Evolutionary conservation across 2,888 invertebrate species (phyloP).

Genomic region (Eupithecia dodoneata): DNA sequence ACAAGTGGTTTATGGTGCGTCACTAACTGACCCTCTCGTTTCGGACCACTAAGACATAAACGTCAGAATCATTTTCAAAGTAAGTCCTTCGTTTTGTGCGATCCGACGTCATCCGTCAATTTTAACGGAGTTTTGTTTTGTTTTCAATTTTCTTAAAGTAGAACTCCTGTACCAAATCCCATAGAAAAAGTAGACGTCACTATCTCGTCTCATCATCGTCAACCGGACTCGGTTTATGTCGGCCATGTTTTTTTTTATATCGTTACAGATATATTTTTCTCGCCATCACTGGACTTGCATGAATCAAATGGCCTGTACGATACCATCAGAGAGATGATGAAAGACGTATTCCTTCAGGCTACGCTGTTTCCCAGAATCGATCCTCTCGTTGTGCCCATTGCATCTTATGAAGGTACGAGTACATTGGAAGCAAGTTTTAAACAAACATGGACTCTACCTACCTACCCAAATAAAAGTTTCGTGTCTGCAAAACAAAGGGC

Average conservation of each 20-base stretch:
- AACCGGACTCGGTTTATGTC: not conserved
- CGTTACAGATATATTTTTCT: slow-evolving; percentile 86
- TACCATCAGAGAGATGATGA: slow-evolving; percentile 87
- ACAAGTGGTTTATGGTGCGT: too few species aligned
- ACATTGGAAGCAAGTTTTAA: slow-evolving; percentile 7
- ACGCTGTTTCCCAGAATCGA: slow-evolving; percentile 88
- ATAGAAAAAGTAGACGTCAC: not conserved
- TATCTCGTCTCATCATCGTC: not conserved
- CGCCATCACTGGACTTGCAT: slow-evolving; percentile 88
- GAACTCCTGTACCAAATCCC: not conserved
- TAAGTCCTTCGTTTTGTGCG: too few species aligned
- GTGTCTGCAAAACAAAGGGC: not conserved
- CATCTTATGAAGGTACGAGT: slow-evolving; percentile 69
- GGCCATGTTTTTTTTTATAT: not conserved
- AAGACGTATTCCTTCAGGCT: slow-evolving; percentile 91
- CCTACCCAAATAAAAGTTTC: not conserved
- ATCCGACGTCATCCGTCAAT: too few species aligned
- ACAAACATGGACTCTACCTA: not conserved
- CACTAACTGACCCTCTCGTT: too few species aligned
- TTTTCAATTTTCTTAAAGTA: too few species aligned
- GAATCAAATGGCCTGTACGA: slow-evolving; percentile 87
- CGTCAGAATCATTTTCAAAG: too few species aligned
- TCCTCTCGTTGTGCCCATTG: slow-evolving; percentile 66
- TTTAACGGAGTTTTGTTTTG: too few species aligned
- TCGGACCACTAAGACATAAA: too few species aligned